A percentile compares a stretch with the other conserved stretches of the same genome.
phyloP scores from a whole-genome alignment of 1,140 invertebrate genomes.

The Andrena cerasifolii region DNA sequence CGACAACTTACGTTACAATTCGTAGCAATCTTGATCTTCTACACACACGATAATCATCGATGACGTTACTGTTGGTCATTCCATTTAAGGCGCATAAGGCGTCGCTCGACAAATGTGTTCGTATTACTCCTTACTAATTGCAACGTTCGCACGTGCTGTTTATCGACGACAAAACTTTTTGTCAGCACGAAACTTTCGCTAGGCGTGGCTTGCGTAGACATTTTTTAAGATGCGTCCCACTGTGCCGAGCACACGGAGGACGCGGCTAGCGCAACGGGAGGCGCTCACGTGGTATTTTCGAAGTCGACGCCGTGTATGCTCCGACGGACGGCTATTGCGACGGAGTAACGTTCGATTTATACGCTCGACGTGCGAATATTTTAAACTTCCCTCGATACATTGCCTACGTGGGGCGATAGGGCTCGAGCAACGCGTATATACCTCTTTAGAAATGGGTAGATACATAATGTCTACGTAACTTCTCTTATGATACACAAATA shows the following conservation, averaged over 20 bases:
- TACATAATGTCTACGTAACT: slow-evolving; percentile 28
- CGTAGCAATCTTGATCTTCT: slow-evolving; percentile 6
- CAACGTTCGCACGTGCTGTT: neutral
- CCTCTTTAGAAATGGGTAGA: slow-evolving; percentile 7
- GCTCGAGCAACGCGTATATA: slow-evolving; percentile 18
- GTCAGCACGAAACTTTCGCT: neutral
- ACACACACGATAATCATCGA: slow-evolving; percentile 14
- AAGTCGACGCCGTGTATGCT: neutral
- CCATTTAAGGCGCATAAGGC: slow-evolving; percentile 12
- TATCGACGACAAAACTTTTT: neutral
- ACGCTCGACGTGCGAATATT: slow-evolving; percentile 19
- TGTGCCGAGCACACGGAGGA: neutral
- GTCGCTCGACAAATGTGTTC: slow-evolving; percentile 26
- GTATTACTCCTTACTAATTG: neutral
- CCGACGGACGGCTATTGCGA: neutral
- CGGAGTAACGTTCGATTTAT: neutral
- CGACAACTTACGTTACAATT: slow-evolving; percentile 14
- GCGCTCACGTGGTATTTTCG: neutral
- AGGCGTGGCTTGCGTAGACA: slow-evolving; percentile 1
- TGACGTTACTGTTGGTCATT: slow-evolving; percentile 12
- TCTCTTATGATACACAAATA: too few species aligned
- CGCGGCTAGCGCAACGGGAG: neutral
- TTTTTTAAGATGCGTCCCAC: neutral
- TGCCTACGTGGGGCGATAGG: slow-evolving; percentile 44
- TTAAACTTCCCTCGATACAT: slow-evolving; percentile 22